Evolutionary conservation across 1,140 invertebrate genomes (phyloP).

Genomic region (Drosophila bifasciata): DNA sequence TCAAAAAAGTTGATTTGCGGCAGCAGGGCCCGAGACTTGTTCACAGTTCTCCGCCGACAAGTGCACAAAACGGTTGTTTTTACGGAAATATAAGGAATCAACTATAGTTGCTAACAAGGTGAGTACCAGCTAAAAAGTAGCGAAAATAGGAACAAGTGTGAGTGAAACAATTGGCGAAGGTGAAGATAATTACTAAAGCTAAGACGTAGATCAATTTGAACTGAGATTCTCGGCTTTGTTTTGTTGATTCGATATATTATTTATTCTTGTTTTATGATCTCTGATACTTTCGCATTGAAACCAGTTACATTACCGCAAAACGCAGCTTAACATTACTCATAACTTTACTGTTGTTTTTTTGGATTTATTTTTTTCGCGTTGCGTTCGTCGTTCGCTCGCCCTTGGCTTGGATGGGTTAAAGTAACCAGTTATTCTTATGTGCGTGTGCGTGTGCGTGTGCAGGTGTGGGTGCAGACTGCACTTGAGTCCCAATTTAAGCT

Average conservation of each 20-base stretch:
- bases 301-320: constrained; percentile 40
- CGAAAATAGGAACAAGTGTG: constrained; percentile 23
- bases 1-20: constrained; percentile 52
- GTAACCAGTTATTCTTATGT: constrained; percentile 57
- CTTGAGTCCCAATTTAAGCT: constrained; percentile 4
- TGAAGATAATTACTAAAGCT: constrained; percentile 19
- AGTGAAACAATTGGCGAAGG: constrained; percentile 15
- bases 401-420: constrained; percentile 60
- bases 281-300: constrained; percentile 16
- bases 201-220: constrained; percentile 7
- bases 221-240: neutral
- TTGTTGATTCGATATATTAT: constrained; percentile 8
- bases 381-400: constrained; percentile 32
- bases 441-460: neutral
- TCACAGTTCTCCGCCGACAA: constrained; percentile 62
- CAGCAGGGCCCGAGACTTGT: constrained; percentile 36
- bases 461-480: constrained; percentile 30
- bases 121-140: constrained; percentile 36
- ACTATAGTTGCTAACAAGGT: constrained; percentile 58
- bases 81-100: constrained; percentile 35
- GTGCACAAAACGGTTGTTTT: constrained; percentile 40
- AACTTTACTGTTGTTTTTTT: constrained; percentile 16
- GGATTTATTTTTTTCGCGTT: constrained; percentile 14
- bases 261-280: constrained; percentile 12
- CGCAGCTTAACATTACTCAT: constrained; percentile 13